Conservation (phyloP, 2,113 vertebrate genomes). For the Pseudois nayaur region DNA sequence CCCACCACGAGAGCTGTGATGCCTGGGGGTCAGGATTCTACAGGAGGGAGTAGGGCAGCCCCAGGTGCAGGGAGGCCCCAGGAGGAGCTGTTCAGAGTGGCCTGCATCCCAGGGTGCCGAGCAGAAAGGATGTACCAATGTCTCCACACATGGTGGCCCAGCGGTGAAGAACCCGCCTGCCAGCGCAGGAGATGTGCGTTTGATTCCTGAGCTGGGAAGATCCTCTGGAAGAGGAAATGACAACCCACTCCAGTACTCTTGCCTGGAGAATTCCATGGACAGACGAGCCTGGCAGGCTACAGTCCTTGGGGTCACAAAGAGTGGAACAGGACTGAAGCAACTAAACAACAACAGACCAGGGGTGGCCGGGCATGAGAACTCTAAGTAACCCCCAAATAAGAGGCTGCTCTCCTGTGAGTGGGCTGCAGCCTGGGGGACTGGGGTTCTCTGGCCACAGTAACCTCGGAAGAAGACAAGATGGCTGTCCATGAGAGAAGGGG, state of each 20-base stretch:
- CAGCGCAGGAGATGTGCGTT: neutral
- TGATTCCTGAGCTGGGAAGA: neutral
- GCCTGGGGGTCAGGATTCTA: neutral
- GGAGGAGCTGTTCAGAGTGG: too few relatives aligned
- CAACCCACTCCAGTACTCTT: neutral
- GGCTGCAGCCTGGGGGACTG: neutral
- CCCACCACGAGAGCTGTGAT: rapidly evolving
- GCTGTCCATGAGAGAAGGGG: neutral
- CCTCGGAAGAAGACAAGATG: neutral
- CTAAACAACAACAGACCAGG: neutral
- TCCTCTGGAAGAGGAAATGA: neutral
- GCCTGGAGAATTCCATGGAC: neutral
- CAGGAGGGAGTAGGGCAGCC: neutral
- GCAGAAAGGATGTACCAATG: rapidly evolving
- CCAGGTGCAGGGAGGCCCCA: rapidly evolving
- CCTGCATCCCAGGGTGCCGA: neutral
- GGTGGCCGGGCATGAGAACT: rapidly evolving
- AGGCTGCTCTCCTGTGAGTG: neutral
- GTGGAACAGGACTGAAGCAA: neutral
- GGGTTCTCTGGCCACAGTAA: neutral
- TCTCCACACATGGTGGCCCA: neutral
- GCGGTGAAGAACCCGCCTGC: neutral
- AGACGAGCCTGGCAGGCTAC: neutral
- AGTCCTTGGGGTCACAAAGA: neutral
- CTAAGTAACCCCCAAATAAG: neutral